phyloP scores from a whole-genome alignment of 2,113 vertebrate species.

The Falcunculus frontatus region DNA sequence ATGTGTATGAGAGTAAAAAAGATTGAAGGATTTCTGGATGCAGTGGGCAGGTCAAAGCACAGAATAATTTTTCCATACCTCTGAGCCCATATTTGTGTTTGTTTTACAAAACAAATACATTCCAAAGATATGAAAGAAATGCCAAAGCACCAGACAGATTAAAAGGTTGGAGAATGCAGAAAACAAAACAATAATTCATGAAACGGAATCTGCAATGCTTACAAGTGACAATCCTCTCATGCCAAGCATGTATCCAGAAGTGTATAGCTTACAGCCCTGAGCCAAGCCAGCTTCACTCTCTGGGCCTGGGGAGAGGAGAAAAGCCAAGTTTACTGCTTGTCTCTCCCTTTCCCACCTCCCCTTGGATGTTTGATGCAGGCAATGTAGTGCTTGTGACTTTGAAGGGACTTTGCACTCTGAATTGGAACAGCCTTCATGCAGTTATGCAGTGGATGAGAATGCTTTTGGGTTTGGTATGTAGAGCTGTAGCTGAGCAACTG shows the following conservation, averaged over 20 bases:
- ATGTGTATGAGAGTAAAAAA: neutral
- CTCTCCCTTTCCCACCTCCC: neutral
- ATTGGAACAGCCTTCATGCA: neutral
- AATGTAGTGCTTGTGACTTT: neutral
- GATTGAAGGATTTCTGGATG: neutral
- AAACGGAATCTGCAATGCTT: neutral
- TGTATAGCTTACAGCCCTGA: neutral
- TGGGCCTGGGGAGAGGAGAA: neutral
- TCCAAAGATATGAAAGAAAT: slow-evolving; percentile 25
- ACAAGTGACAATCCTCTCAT: neutral
- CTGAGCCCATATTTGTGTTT: neutral
- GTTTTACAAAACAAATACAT: neutral
- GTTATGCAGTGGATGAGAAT: neutral
- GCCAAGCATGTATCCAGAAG: neutral
- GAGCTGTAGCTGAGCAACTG: neutral
- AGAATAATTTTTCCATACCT: neutral
- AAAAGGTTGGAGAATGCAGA: neutral
- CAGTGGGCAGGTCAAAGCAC: neutral
- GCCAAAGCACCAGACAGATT: neutral
- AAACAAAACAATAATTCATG: neutral
- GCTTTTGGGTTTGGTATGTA: neutral
- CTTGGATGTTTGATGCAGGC: neutral
- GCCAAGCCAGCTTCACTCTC: neutral
- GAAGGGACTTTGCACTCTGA: neutral
- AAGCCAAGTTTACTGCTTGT: neutral